Evolutionary conservation across 2,797 vertebrate genomes (phyloP), one percentile per base, ranked within the genome.

Genomic region (Lacerta viridis): DNA sequence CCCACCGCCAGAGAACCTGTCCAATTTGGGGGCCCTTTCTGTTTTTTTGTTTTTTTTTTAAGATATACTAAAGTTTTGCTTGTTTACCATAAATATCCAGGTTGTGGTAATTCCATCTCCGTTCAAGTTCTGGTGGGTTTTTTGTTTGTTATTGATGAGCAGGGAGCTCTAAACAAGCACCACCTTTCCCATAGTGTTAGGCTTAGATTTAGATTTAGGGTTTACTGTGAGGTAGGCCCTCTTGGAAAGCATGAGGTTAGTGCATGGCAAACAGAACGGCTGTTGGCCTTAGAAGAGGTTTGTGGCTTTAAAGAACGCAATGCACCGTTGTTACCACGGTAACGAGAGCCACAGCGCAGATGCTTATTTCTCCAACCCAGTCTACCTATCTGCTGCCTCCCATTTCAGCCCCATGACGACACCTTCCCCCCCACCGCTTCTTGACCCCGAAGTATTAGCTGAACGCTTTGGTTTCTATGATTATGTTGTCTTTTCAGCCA

Each of bases 401-500:
- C 2, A 9, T 0, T n/a, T 27, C 9, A n/a, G 10, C 43, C 94
- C 95, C 82, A 78, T 78, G 76, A 1, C 33, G 36, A 1, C 46
- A 0, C 2, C 27, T 23, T 1, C 18, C 36, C 5, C 36, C 4
- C 27, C 50, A 55, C 7, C 20, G 25, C 10, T 25, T 15, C 3
- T 33, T 1, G 9, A 8, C 64, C 46, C 61, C 3, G 20, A 11
- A 9, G 3, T 2, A 0, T 13, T 71, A 0, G 92, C 96, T 64
- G 94, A 61, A n/a, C 25, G 90, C 80, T 99, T 99, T 88, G 92
- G 72, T 0, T 80, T 89, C 17, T 97, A 97, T 95, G 99, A 99
- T 97, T 99, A 99, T 36, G 94, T 97, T 92, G 98, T 99, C 75
- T 99, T 99, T 87, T 96, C 95, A 0, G 90, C 94, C 90, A 98